Conservation (phyloP, 2,113 vertebrate genomes). For the Corynorhinus townsendii region DNA sequence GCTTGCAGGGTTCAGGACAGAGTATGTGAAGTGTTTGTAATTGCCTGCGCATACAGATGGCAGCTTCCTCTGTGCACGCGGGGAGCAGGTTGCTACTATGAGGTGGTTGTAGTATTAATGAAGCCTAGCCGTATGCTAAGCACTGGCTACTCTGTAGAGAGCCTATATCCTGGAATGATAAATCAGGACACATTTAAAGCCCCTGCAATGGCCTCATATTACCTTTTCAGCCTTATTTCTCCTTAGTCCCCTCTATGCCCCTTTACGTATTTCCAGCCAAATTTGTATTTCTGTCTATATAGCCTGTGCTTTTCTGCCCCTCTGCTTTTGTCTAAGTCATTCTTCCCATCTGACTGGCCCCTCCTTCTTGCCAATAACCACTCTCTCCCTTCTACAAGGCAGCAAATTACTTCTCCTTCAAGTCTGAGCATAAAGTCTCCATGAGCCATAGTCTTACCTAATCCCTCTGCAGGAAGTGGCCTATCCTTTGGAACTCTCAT, state of each 20-base stretch:
- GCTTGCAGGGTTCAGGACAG: neutral
- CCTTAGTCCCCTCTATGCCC: neutral
- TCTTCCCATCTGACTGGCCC: neutral
- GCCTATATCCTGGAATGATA: neutral
- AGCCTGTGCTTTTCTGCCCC: neutral
- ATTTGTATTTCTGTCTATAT: neutral
- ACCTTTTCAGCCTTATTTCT: neutral
- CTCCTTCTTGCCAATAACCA: neutral
- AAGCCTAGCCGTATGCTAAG: neutral
- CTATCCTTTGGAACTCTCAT: neutral
- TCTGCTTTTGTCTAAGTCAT: neutral
- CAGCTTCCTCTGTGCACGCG: constrained; percentile 18
- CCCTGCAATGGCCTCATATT: neutral
- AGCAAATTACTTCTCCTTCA: neutral
- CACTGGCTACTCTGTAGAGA: neutral
- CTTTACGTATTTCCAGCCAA: neutral
- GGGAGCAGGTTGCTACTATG: neutral
- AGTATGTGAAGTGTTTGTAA: constrained; percentile 38
- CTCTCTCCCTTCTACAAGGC: neutral
- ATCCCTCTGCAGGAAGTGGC: neutral
- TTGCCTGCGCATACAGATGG: constrained; percentile 23
- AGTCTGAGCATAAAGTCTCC: neutral
- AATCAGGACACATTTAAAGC: neutral
- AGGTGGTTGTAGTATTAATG: constrained; percentile 1
- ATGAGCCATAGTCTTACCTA: neutral